phyloP scores from a whole-genome alignment of 2,888 invertebrate species.

The Parasteatoda lunata region DNA sequence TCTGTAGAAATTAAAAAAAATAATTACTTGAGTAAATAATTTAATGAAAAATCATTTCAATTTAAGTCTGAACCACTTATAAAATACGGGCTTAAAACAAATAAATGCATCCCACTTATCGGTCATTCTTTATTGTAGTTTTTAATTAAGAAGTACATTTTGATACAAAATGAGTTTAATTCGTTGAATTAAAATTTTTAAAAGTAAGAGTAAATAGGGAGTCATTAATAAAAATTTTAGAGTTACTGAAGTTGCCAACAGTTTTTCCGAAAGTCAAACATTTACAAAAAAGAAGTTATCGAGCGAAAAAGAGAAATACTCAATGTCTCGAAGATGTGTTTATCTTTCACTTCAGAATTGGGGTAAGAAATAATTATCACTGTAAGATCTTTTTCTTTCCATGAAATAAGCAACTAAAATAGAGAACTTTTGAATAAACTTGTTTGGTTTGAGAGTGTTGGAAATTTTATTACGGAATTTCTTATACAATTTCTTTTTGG shows the following conservation, averaged over 20 bases:
- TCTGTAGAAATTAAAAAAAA: no score
- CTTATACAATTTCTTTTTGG: no score
- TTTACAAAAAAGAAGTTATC: conserved; percentile 14
- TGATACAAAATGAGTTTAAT: background rate
- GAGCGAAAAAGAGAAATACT: conserved; percentile 19
- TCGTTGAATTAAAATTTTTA: background rate
- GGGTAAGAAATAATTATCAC: conserved; percentile 42
- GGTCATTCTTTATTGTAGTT: background rate
- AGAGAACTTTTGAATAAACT: background rate
- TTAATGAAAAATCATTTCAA: no score
- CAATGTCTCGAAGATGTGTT: conserved; percentile 25
- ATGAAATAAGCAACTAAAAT: conserved; percentile 10
- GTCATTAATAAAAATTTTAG: background rate
- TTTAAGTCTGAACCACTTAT: no score
- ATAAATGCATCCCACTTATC: no score
- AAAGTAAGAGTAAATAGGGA: background rate
- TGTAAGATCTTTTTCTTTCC: conserved; percentile 13
- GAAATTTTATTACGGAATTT: no score
- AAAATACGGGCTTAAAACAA: no score
- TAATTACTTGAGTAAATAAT: no score
- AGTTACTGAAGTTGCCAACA: background rate
- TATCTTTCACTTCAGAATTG: conserved; percentile 54
- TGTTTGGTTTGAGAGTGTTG: no score
- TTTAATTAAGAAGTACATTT: background rate
- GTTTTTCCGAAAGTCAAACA: background rate